These are phyloP conservation scores for Megaleporinus macrocephalus DNA, from an alignment of 2,113 vertebrate genomes.

Conservation along the genomic window DNA sequence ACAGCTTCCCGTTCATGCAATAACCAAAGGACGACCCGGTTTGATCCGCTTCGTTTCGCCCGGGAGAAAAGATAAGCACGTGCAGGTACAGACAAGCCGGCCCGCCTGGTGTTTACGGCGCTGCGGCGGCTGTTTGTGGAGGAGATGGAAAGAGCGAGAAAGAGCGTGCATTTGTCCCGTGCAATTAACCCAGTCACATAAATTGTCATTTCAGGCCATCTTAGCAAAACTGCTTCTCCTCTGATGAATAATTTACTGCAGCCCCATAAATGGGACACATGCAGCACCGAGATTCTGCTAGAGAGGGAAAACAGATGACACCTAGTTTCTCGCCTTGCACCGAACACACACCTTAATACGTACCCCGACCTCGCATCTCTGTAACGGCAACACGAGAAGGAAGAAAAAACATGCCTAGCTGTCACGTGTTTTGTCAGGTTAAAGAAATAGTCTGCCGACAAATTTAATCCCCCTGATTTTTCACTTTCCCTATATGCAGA, in stretches of 20 bases:
- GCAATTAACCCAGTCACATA: constrained; percentile 41
- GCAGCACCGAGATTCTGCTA: not conserved
- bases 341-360: not conserved
- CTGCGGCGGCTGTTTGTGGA: not conserved
- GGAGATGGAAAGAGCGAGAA: not conserved
- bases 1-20: not conserved
- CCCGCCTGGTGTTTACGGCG: not conserved
- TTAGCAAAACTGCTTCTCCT: constrained; percentile 19
- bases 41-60: constrained; percentile 16
- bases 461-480: no score
- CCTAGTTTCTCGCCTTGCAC: not conserved
- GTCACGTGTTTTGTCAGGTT: no score
- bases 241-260: constrained; percentile 44
- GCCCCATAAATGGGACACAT: constrained; percentile 10
- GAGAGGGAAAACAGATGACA: constrained; percentile 26
- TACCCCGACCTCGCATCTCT: not conserved
- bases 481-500: no score
- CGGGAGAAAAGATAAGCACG: not conserved
- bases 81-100: not conserved
- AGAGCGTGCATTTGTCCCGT: not conserved
- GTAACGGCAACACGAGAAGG: no score
- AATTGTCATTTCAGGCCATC: constrained; percentile 10
- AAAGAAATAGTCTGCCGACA: no score
- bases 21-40: not conserved
- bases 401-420: no score